Percentiles rank a stretch among this genome's conserved stretches.
Conservation (phyloP, 2,888 invertebrate genomes). For the Melikaiella ostensackeni region DNA sequence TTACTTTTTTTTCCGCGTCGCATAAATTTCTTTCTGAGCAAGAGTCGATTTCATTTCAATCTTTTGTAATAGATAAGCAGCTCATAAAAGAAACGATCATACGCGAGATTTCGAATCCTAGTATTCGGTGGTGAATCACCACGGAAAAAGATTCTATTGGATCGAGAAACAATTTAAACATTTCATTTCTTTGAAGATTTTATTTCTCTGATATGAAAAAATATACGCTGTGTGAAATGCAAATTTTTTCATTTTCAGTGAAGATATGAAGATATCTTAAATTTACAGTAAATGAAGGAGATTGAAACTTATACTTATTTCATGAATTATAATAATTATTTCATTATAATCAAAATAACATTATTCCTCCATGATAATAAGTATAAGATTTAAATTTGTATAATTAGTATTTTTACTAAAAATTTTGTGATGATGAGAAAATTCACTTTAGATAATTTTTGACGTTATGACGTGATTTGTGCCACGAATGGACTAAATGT, state of each 20-base stretch:
- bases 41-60: slow-evolving; percentile 4
- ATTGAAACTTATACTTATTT: no score
- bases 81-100: slow-evolving; percentile 20
- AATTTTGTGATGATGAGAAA: no score
- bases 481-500: no score
- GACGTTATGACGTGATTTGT: no score
- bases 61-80: not conserved
- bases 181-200: not conserved
- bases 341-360: no score
- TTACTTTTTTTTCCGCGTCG: not conserved
- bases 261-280: no score
- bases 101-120: slow-evolving; percentile 20
- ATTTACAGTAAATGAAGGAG: no score
- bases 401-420: no score
- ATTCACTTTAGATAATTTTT: no score
- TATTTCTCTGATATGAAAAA: slow-evolving; percentile 4
- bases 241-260: not conserved
- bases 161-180: not conserved
- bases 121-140: not conserved
- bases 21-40: not conserved
- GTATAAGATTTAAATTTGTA: no score
- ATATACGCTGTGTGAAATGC: not conserved
- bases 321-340: no score
- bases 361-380: no score
- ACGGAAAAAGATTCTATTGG: not conserved